Evolutionary conservation across 2,113 vertebrate species (phyloP).

Genomic region (Triplophysa dalaica): DNA sequence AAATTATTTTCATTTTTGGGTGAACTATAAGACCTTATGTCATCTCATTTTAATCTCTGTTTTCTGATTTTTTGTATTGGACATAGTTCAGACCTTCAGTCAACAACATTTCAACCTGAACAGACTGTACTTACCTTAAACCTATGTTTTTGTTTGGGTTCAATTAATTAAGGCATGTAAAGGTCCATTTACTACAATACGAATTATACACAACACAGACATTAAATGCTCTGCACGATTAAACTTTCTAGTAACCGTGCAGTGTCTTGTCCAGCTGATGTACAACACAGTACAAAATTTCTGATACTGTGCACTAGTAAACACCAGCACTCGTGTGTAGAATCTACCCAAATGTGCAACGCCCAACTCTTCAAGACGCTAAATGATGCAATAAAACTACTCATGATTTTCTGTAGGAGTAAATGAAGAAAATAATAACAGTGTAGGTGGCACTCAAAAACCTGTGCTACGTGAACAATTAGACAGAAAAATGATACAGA

Average conservation of each 20-base stretch:
- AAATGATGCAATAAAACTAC: neutral
- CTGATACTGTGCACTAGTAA: neutral
- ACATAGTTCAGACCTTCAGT: no score
- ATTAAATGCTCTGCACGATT: neutral
- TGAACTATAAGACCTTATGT: no score
- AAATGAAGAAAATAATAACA: conserved; percentile 9
- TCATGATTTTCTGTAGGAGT: neutral
- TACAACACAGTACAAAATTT: neutral
- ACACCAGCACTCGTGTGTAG: neutral
- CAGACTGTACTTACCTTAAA: neutral
- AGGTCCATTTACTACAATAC: neutral
- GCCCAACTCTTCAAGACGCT: neutral
- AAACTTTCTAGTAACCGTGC: neutral
- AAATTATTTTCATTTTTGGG: no score
- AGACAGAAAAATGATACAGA: neutral
- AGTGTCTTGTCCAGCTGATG: neutral
- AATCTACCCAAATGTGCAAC: neutral
- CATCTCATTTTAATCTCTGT: no score
- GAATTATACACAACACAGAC: neutral
- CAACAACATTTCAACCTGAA: neutral
- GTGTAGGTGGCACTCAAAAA: neutral
- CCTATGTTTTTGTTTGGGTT: neutral
- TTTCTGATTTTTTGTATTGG: no score
- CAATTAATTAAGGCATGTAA: neutral
- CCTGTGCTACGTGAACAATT: neutral